Conservation (phyloP, 2,113 vertebrate genomes). For the Ptychochromis oligacanthus region DNA sequence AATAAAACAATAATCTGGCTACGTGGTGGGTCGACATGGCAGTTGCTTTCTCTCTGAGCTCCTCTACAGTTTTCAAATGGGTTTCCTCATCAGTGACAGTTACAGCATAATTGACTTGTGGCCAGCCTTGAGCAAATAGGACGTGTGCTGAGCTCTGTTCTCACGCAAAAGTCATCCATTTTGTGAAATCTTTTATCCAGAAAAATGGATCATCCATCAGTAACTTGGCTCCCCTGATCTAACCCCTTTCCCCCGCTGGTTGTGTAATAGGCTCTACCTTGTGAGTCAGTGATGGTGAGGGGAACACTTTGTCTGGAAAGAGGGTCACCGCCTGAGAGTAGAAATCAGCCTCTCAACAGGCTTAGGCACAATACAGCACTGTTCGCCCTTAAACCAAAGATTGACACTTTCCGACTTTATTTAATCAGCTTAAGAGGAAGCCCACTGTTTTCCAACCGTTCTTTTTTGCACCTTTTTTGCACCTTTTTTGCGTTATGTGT, state of each 20-base stretch:
- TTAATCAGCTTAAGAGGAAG: constrained; percentile 46
- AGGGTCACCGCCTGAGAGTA: constrained; percentile 65
- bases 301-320: constrained; percentile 65
- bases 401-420: constrained; percentile 11
- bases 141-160: constrained; percentile 51
- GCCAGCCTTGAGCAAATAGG: constrained; percentile 59
- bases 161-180: constrained; percentile 64
- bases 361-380: constrained; percentile 58
- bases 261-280: constrained; percentile 74
- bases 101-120: constrained; percentile 59
- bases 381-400: constrained; percentile 53
- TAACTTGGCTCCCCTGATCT: constrained; percentile 11
- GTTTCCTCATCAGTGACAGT: constrained; percentile 55
- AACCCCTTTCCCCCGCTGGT: constrained; percentile 50
- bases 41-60: not conserved
- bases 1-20: not conserved
- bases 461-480: constrained; percentile 47
- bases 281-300: constrained; percentile 62
- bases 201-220: constrained; percentile 68
- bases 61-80: constrained; percentile 26
- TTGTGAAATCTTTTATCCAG: constrained; percentile 66
- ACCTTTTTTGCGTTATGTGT: not conserved
- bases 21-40: not conserved
- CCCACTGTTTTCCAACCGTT: constrained; percentile 27
- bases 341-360: constrained; percentile 63